Conservation (phyloP, 2,113 vertebrate genomes). For the Ornithorhynchus anatinus region DNA sequence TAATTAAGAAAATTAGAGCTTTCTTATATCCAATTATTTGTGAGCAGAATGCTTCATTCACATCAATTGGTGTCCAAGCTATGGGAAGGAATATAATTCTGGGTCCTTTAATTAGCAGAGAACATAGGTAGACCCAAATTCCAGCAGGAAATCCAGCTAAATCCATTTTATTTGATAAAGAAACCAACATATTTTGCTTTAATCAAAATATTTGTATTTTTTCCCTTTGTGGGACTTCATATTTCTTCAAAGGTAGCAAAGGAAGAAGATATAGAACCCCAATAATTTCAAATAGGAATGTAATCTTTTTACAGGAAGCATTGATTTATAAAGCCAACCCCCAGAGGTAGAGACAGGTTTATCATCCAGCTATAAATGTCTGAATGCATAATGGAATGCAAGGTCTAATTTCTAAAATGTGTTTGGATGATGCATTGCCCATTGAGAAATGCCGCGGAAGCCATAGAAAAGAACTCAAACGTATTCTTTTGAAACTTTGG, state of each 20-base stretch:
- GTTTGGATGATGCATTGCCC: constrained; percentile 69
- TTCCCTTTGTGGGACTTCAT: constrained; percentile 16
- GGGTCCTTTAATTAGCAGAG: background rate
- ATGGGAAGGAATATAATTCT: background rate
- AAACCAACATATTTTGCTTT: constrained; percentile 27
- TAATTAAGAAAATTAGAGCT: background rate
- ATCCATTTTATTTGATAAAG: constrained; percentile 18
- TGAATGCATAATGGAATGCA: constrained; percentile 70
- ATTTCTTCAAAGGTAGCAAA: constrained; percentile 22
- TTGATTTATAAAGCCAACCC: constrained; percentile 70
- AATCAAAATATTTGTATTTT: constrained; percentile 42
- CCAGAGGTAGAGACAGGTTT: constrained; percentile 67
- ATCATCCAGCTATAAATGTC: constrained; percentile 72
- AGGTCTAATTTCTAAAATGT: constrained; percentile 69
- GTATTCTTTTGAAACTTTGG: constrained; percentile 53
- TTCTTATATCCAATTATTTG: background rate
- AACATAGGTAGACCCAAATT: background rate
- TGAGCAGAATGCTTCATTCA: too few relatives aligned
- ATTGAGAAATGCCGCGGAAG: constrained; percentile 57
- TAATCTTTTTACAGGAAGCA: constrained; percentile 59
- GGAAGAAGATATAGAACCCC: constrained; percentile 53
- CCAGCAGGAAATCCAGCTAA: constrained; percentile 16
- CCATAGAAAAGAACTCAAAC: constrained; percentile 50
- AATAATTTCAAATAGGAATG: constrained; percentile 59
- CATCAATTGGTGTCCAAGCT: background rate